phyloP scores from a whole-genome alignment of 2,113 vertebrate species.

The Sakesphorus luctuosus region DNA sequence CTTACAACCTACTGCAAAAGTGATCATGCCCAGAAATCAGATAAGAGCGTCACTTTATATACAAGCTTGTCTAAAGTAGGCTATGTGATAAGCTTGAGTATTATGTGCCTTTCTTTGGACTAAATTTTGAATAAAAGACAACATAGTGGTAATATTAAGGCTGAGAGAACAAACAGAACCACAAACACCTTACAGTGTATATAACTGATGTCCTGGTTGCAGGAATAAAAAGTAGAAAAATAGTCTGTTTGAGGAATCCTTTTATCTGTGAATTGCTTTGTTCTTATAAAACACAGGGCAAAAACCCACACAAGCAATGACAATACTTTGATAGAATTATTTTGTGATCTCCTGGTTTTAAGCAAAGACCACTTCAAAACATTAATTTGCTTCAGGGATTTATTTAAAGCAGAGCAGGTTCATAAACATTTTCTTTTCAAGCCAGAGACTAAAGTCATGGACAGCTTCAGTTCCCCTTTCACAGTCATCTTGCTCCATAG shows the following conservation, averaged over 20 bases:
- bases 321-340: not conserved
- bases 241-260: not conserved
- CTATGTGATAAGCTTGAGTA: not conserved
- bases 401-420: not conserved
- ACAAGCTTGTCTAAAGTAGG: not conserved
- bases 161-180: not conserved
- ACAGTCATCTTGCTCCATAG: not conserved
- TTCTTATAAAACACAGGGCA: not conserved
- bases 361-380: not conserved
- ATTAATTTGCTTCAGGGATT: not conserved
- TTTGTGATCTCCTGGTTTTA: not conserved
- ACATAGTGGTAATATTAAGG: not conserved
- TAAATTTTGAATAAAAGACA: not conserved
- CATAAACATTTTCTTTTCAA: not conserved
- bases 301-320: not conserved
- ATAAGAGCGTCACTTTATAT: not conserved
- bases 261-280: not conserved
- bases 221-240: not conserved
- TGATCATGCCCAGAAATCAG: not conserved
- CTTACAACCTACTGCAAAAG: not conserved
- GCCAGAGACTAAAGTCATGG: not conserved
- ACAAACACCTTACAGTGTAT: not conserved
- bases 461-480: not conserved
- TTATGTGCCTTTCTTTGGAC: not conserved
- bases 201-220: not conserved